Base-by-base conservation (phyloP, 2,888 invertebrate genomes). In the Dolichomitus sp. region DNA sequence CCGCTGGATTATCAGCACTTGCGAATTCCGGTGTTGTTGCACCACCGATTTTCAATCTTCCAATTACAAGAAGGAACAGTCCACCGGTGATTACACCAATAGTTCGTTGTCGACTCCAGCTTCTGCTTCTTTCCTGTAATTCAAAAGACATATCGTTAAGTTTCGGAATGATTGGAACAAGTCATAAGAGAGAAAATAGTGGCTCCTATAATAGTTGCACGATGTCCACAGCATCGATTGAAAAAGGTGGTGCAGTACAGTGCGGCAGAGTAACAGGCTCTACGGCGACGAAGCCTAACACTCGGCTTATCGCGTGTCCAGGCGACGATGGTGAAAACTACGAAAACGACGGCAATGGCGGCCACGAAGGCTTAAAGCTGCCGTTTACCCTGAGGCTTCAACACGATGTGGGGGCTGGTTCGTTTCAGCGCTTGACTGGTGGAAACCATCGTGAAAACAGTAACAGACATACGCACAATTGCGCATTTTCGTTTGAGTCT, bases 1-100 rank as follows among this genome's bases (percentile, higher is more conserved):
- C 97, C 40, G 99, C 97, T 0, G 99, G 99, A 94, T 99, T 99
- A 95, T 99, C 99, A 5, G 99, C 98, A 50, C 97, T 97, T 65
- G 99, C 98, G 94, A 99, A 99, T 86, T 97, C 96, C 4, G 97
- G 97, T 1, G 96, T 95, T n/a, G 92, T 89, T 9, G 95, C 95
- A 72, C 96, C 96, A 88, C 98, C 97, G 84, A 98, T 95, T 89
- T 97, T 96, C 83, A 99, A 94, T 59, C 99, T 96, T 91, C 97
- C 96, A 86, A 96, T 95, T 42, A 98, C 94, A 84, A 98, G 95
- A 14, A 96, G 95, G 27, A 96, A 94, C 12, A 97, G 95, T 9
- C 97, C 96, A 19, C 96, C 95, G 4, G 95, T 95, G 75, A 98
- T 94, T 65, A 97, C 95, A 85, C 96, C 95, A 84, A 97, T 94